Percentiles rank a stretch among this genome's conserved stretches.
These are phyloP conservation scores for Lucilia cuprina DNA, from an alignment of 1,140 invertebrate genomes.

Conservation along the genomic window DNA sequence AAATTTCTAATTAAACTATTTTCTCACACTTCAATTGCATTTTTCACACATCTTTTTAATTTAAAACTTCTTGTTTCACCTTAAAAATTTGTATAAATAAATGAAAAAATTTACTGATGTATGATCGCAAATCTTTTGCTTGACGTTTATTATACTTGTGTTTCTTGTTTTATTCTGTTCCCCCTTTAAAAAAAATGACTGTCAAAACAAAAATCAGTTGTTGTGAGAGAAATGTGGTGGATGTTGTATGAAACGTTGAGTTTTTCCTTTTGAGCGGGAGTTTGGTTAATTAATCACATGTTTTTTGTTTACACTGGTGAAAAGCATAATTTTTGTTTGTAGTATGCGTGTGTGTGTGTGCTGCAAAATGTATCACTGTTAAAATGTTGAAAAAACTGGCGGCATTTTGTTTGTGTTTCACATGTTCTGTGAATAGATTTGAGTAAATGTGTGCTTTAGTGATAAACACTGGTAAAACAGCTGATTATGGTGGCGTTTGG, in stretches of 20 bases:
- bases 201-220: slow-evolving; percentile 29
- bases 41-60: not conserved
- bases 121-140: slow-evolving; percentile 31
- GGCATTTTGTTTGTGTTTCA: not conserved
- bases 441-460: not conserved
- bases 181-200: not conserved
- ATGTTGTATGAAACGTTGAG: not conserved
- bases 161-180: slow-evolving; percentile 34
- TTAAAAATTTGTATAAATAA: not conserved
- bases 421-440: not conserved
- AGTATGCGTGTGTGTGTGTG: not conserved
- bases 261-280: slow-evolving; percentile 29
- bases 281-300: slow-evolving; percentile 12
- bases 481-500: not conserved
- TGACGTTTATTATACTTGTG: slow-evolving; percentile 36
- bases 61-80: not conserved
- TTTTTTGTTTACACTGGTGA: slow-evolving; percentile 22
- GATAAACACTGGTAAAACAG: slow-evolving; percentile 7
- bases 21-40: not conserved
- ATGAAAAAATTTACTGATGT: slow-evolving; percentile 9
- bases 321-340: not conserved
- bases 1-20: not conserved
- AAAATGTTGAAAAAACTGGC: not conserved
- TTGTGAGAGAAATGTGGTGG: slow-evolving; percentile 1
- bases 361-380: not conserved